Percentiles rank a stretch among this genome's conserved stretches.
Evolutionary conservation across 2,888 invertebrate genomes (phyloP).

Genomic region (Brachyopa scutellaris): DNA sequence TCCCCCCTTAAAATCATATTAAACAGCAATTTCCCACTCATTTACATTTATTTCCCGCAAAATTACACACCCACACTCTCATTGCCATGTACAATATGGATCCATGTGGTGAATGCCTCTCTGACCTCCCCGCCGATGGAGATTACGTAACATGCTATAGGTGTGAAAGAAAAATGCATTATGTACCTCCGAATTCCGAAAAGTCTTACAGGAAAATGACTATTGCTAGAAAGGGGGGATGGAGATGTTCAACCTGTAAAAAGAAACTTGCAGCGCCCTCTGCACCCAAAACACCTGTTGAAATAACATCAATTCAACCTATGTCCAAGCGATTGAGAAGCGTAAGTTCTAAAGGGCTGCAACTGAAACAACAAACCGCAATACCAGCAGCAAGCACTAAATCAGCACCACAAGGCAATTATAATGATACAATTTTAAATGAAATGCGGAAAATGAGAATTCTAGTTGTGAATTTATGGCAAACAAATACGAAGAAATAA

Average conservation of each 20-base stretch:
- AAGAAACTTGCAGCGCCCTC: background rate
- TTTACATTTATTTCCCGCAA: too few species aligned
- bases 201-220: too few species aligned
- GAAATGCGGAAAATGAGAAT: conserved; percentile 1
- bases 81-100: background rate
- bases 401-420: too few species aligned
- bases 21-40: too few species aligned
- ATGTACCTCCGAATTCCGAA: background rate
- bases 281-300: background rate
- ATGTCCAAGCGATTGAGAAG: background rate
- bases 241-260: too few species aligned
- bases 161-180: background rate
- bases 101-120: background rate
- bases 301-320: background rate
- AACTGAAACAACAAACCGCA: background rate
- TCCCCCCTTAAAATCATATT: too few species aligned
- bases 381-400: background rate
- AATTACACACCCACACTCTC: too few species aligned
- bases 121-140: too few species aligned
- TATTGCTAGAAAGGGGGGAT: background rate
- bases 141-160: too few species aligned
- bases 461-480: background rate
- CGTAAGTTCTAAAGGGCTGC: background rate
- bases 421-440: background rate
- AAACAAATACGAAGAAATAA: conserved; percentile 2